phyloP scores from a whole-genome alignment of 1,140 invertebrate species.

The Cydia fagiglandana region DNA sequence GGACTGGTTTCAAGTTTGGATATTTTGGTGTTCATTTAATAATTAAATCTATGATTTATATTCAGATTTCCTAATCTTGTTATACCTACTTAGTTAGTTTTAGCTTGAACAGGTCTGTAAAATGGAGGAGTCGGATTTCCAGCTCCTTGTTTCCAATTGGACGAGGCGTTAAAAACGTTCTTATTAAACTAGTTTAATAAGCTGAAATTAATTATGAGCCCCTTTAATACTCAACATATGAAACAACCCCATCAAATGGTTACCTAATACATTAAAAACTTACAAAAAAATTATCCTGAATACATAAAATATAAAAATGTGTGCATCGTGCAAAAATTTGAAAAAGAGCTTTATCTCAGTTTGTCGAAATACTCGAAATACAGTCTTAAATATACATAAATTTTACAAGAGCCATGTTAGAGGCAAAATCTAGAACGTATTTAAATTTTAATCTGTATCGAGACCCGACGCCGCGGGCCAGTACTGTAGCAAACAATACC shows the following conservation, averaged over 20 bases:
- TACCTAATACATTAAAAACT: too few species aligned
- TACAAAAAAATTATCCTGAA: too few species aligned
- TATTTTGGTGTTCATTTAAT: background rate
- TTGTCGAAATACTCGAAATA: background rate
- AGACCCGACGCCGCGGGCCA: constrained; percentile 13
- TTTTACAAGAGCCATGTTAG: background rate
- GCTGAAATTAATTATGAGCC: too few species aligned
- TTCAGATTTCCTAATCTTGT: background rate
- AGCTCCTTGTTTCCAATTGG: too few species aligned
- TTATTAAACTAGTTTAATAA: too few species aligned
- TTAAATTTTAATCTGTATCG: constrained; percentile 18
- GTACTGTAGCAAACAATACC: constrained; percentile 25
- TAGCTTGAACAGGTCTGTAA: background rate
- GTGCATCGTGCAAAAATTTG: too few species aligned
- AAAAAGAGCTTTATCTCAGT: too few species aligned
- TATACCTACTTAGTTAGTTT: background rate
- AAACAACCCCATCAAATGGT: too few species aligned
- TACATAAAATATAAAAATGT: too few species aligned
- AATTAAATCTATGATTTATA: constrained; percentile 14
- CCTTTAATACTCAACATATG: too few species aligned
- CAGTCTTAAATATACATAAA: background rate
- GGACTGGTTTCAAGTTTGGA: constrained; percentile 23
- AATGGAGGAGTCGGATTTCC: background rate
- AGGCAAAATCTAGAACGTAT: constrained; percentile 18
- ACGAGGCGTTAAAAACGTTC: too few species aligned